phyloP scores from a whole-genome alignment of 2,888 invertebrate species.

The Athripsodes cinereus region DNA sequence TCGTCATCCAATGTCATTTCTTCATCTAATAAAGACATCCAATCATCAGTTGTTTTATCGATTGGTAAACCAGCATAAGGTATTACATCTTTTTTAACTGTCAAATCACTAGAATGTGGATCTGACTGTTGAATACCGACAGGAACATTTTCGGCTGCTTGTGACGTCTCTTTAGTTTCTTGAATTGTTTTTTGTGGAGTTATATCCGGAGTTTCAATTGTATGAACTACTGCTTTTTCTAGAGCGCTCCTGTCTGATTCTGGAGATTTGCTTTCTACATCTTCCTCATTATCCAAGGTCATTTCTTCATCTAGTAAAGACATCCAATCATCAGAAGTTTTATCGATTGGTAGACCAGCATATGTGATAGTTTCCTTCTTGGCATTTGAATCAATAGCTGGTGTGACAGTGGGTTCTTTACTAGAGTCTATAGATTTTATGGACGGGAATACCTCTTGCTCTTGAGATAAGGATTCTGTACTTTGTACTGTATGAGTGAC shows the following conservation, averaged over 20 bases:
- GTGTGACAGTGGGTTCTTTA: not conserved
- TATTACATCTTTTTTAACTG: not conserved
- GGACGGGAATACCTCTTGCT: too few species aligned
- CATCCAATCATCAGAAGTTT: conserved; percentile 26
- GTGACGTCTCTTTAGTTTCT: not conserved
- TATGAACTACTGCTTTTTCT: not conserved
- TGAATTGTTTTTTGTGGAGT: not conserved
- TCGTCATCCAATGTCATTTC: conserved; percentile 29
- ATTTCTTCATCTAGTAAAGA: conserved; percentile 28
- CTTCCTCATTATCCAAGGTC: conserved; percentile 30
- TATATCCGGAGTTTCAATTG: not conserved
- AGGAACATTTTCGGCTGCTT: too few species aligned
- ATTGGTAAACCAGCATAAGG: conserved; percentile 20
- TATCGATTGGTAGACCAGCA: conserved; percentile 25
- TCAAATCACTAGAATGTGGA: too few species aligned
- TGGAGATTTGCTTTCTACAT: not conserved
- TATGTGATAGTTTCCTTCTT: conserved; percentile 3
- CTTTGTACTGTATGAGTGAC: not conserved
- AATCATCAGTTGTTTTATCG: conserved; percentile 1
- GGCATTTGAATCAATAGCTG: too few species aligned
- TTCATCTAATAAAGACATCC: conserved; percentile 30
- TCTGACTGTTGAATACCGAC: too few species aligned
- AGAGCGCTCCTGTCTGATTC: not conserved
- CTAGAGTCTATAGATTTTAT: not conserved
- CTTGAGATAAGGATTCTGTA: too few species aligned